Conservation (phyloP, 2,113 vertebrate genomes). For the Leptocoma aspasia region DNA sequence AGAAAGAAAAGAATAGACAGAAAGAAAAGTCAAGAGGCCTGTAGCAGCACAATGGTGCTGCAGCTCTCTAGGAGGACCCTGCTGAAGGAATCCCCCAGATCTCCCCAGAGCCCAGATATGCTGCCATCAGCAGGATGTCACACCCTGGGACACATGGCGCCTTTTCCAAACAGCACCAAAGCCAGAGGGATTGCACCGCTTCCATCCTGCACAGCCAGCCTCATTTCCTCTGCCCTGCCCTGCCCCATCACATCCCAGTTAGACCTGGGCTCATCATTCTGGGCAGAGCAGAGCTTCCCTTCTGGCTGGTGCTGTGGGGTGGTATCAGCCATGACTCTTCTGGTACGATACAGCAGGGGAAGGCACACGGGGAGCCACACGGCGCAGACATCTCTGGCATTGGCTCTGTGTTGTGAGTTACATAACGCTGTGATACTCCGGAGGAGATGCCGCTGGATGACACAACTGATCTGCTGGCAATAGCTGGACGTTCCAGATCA, state of each 20-base stretch:
- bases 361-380: neutral
- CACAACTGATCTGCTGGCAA: neutral
- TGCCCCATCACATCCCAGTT: neutral
- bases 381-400: neutral
- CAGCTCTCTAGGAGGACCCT: accelerated
- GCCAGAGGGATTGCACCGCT: neutral
- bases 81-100: neutral
- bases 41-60: neutral
- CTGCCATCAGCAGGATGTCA: neutral
- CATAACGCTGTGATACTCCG: neutral
- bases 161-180: neutral
- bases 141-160: accelerated
- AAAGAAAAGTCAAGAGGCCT: neutral
- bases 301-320: neutral
- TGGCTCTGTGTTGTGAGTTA: slow-evolving; percentile 17
- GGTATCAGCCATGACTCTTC: neutral
- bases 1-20: neutral
- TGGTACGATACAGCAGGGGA: neutral
- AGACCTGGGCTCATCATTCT: neutral
- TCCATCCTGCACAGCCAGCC: neutral
- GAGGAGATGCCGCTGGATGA: neutral
- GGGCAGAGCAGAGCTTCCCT: neutral
- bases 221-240: neutral
- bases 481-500: neutral
- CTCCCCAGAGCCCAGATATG: accelerated